Evolutionary conservation across 2,797 vertebrate species (phyloP), one percentile per base, ranked within the genome.

Genomic region (Coregonus sp.): DNA sequence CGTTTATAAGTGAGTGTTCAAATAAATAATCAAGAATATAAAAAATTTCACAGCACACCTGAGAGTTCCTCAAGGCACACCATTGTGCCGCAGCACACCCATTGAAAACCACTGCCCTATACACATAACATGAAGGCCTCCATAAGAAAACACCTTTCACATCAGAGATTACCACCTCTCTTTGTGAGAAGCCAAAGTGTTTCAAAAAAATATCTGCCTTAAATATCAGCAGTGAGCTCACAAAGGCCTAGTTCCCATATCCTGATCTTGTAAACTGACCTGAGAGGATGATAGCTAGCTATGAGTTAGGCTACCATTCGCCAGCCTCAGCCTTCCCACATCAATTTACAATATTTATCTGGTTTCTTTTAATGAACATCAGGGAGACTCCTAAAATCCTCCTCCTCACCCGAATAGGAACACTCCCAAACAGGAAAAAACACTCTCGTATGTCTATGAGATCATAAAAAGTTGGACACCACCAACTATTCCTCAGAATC

Each of bases 381-480:
- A 75, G 52, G 37, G 15, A 66, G 15, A 66, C 59, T 73, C 31
- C 61, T 37, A 14, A 11, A 7, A 51, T 54, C 72, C 56, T 63
- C n/a, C 51, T 52, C 40, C 54, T 11, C 50, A 35, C 29, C 47
- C n/a, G 12, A 6, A 2, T 51, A n/a, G 20, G 80, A 50, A 72
- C 75, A 75, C 56, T 20, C 18, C 40, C 20, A 71, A 51, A 50
- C 47, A 71, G 72, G 54, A 61, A 78, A 59, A 50, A 75, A 70
- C 50, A 25, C 12, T 63, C 18, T 63, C 51, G 52, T 66, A 47
- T 63, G 67, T 18, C 54, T 52, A 67, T 67, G 31, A 83, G 70
- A 80, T 80, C 74, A 83, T 61, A 84, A 87, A 79, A 77, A 75
- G 79, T 40, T 69, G 31, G 29, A 65, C 4, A 52, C 78, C 56